Evolutionary conservation across 2,113 vertebrate species (phyloP), one percentile per base, ranked within the genome.

Genomic region (Eulemur rufifrons): DNA sequence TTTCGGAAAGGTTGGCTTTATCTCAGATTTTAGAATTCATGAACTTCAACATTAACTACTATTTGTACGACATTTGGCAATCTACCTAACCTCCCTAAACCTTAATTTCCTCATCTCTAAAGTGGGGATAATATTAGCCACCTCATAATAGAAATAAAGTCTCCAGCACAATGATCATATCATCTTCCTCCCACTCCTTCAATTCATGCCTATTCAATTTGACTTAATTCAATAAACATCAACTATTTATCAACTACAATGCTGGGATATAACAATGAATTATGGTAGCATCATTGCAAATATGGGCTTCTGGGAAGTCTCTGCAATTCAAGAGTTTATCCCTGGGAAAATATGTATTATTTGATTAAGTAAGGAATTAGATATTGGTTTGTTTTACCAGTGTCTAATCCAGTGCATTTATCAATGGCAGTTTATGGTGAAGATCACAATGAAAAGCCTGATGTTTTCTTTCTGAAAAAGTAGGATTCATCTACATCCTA

Each of bases 51-150:
- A 37, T 87, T 23, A 21, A 54, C 69, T 84, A n/a, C 12, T 52
- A 10, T 50, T 64, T 86, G 27, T 37, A n/a, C 34, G 27, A 69
- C 8, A 15, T 68, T 71, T 91, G 50, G 34, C 20, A 80, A 69
- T 2, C 2, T 27, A 80, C 5, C 29, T 80, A 66, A 76, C 37
- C 64, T 77, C 10, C 83, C 59, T 71, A 69, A 83, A 73, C 9
- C 20, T 80, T 52, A 59, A 80, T 94, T 94, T 95, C 69, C 27
- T 94, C 81, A 80, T 78, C n/a, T 85, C 32, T 42, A 95, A 93
- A 95, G 86, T 82, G n/a, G 10, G 6, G 9, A 23, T 47, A 54
- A 39, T 73, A 77, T 59, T 64, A 71, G 42, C 3, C 34, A 64
- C 25, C 42, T 86, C 34, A 73, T 56, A 82, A 78, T 34, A 71